A percentile compares a stretch with the other conserved stretches of the same genome.
Conservation (phyloP, 2,888 invertebrate genomes). For the Cantharis lateralis region DNA sequence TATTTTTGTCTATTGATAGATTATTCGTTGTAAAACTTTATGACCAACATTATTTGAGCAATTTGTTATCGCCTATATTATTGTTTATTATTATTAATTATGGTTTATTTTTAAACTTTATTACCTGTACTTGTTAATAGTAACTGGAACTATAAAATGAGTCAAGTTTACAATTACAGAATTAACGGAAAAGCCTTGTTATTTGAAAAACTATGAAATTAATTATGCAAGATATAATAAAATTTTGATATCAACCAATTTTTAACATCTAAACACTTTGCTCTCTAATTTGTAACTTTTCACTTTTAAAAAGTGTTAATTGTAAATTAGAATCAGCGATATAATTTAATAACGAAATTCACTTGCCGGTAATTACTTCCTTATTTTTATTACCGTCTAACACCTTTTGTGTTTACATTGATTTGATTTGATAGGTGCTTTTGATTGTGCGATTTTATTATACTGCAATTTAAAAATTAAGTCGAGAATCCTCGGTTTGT, state of each 20-base stretch:
- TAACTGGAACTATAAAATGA: neutral
- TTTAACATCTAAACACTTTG: neutral
- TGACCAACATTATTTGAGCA: neutral
- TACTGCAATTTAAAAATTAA: neutral
- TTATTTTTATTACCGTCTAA: neutral
- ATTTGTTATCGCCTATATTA: neutral
- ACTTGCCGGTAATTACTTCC: neutral
- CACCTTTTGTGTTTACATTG: neutral
- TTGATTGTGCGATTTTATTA: neutral
- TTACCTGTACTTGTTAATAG: neutral
- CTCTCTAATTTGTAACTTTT: neutral
- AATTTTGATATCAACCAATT: neutral
- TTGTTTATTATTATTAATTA: neutral
- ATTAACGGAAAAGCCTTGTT: neutral
- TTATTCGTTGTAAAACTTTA: neutral
- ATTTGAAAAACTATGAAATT: neutral
- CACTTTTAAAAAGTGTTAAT: neutral
- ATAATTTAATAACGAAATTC: neutral
- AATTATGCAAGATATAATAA: neutral
- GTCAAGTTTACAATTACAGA: neutral
- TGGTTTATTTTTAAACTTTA: neutral
- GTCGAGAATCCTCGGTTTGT: too few relatives aligned
- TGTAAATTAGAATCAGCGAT: neutral
- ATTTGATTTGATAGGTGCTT: neutral
- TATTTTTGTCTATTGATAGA: too few relatives aligned